A percentile compares a stretch with the other conserved stretches of the same genome.
phyloP scores from a whole-genome alignment of 2,797 vertebrate species.

The Cheirogaleus major region DNA sequence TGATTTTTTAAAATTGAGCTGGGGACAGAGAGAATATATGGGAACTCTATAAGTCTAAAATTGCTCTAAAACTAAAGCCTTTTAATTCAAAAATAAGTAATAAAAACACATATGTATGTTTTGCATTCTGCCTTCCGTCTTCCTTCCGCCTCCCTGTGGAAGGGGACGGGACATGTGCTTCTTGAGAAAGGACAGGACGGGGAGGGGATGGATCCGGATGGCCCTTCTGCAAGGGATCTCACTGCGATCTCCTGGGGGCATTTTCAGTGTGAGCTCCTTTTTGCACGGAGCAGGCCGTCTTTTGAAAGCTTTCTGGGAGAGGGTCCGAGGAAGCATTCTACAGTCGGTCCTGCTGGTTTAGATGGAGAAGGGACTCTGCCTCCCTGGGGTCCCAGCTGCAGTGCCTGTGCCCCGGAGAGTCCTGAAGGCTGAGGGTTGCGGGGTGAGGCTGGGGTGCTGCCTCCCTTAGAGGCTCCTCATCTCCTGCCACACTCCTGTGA shows the following conservation, averaged over 20 bases:
- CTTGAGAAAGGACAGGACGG: accelerated
- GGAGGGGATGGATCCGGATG: accelerated
- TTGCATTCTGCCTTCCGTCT: no score
- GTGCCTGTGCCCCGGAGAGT: not conserved
- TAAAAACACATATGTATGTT: accelerated
- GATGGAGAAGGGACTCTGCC: not conserved
- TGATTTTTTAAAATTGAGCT: not conserved
- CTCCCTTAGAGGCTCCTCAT: not conserved
- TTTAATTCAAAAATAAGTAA: not conserved
- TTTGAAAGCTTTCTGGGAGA: not conserved
- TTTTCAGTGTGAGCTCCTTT: no score
- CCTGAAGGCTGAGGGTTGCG: not conserved
- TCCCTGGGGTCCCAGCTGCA: not conserved
- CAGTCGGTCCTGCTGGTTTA: not conserved
- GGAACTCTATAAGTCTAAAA: not conserved
- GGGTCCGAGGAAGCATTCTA: not conserved
- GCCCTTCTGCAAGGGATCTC: accelerated
- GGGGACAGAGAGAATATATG: not conserved
- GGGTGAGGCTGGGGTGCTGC: not conserved
- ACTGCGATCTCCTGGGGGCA: not conserved
- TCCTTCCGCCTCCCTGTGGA: not conserved
- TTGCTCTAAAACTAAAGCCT: no score
- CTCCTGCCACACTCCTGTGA: not conserved
- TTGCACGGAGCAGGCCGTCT: accelerated
- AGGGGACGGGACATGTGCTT: accelerated